These are phyloP conservation scores for Pinna nobilis DNA, from an alignment of 1,140 invertebrate genomes.

Conservation along the genomic window DNA sequence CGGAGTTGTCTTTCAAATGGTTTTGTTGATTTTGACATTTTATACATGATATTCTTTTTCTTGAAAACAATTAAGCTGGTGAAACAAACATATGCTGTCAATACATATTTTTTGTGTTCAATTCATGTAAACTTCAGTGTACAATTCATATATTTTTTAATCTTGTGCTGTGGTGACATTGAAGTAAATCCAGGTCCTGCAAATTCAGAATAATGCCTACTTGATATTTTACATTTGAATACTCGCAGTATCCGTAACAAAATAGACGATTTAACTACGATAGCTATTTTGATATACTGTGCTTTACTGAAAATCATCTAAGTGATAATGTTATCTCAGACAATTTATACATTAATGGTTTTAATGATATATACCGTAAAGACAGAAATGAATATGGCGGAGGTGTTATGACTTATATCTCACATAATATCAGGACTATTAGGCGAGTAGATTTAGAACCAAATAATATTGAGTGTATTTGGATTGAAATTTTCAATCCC, in stretches of 20 bases:
- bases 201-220: not conserved
- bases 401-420: conserved; percentile 13
- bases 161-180: conserved; percentile 2
- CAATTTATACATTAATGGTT: not conserved
- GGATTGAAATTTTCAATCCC: conserved; percentile 5
- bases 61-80: not conserved
- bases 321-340: not conserved
- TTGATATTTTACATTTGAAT: not conserved
- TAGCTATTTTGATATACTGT: not conserved
- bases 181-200: conserved; percentile 15
- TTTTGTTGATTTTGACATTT: not conserved
- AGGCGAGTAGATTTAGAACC: conserved; percentile 15
- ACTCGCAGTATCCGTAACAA: not conserved
- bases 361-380: conserved; percentile 2
- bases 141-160: not conserved
- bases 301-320: conserved; percentile 10
- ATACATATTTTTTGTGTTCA: not conserved
- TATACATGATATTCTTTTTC: not conserved
- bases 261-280: not conserved
- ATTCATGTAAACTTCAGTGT: not conserved
- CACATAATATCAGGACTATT: not conserved
- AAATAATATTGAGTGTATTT: conserved; percentile 18
- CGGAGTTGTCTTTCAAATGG: too few relatives aligned
- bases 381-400: conserved; percentile 16
- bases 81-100: not conserved